Percentiles rank a stretch among this genome's conserved stretches.
phyloP scores from a whole-genome alignment of 2,888 invertebrate genomes.

The Chaetoderma sp. region DNA sequence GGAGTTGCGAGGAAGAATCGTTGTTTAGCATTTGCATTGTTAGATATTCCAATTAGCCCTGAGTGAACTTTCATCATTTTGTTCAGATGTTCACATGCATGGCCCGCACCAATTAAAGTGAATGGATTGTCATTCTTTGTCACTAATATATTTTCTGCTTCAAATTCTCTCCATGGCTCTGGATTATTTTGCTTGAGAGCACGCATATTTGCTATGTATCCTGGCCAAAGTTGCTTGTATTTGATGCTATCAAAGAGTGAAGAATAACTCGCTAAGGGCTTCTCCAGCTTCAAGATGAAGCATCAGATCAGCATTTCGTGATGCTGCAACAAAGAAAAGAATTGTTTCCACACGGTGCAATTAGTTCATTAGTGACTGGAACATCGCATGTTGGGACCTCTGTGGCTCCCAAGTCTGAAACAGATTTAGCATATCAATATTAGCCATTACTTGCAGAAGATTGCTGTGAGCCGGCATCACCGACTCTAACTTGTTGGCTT shows the following conservation, averaged over 20 bases:
- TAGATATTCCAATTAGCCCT: too few relatives aligned
- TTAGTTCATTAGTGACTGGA: slow-evolving; percentile 26
- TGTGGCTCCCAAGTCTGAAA: slow-evolving; percentile 19
- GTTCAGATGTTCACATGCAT: slow-evolving; percentile 33
- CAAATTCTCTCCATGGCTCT: slow-evolving; percentile 8
- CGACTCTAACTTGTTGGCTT: neutral
- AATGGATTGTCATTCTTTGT: slow-evolving; percentile 10
- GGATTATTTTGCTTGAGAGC: slow-evolving; percentile 14
- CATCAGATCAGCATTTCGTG: slow-evolving; percentile 27
- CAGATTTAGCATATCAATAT: slow-evolving; percentile 5
- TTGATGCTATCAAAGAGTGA: slow-evolving; percentile 24
- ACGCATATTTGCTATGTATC: slow-evolving; percentile 23
- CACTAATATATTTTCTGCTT: slow-evolving; percentile 7
- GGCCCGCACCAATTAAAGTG: slow-evolving; percentile 21
- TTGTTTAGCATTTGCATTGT: too few relatives aligned
- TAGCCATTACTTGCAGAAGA: slow-evolving; percentile 16
- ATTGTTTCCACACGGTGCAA: slow-evolving; percentile 27
- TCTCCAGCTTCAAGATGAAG: slow-evolving; percentile 33
- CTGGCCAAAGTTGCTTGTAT: slow-evolving; percentile 15
- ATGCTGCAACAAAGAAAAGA: slow-evolving; percentile 28
- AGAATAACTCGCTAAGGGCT: slow-evolving; percentile 25
- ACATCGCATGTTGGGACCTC: slow-evolving; percentile 28
- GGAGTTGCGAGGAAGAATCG: too few relatives aligned
- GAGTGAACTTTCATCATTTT: slow-evolving; percentile 12
- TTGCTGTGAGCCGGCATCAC: slow-evolving; percentile 15